Evolutionary conservation across 2,113 vertebrate species (phyloP).

Genomic region (Solea solea): DNA sequence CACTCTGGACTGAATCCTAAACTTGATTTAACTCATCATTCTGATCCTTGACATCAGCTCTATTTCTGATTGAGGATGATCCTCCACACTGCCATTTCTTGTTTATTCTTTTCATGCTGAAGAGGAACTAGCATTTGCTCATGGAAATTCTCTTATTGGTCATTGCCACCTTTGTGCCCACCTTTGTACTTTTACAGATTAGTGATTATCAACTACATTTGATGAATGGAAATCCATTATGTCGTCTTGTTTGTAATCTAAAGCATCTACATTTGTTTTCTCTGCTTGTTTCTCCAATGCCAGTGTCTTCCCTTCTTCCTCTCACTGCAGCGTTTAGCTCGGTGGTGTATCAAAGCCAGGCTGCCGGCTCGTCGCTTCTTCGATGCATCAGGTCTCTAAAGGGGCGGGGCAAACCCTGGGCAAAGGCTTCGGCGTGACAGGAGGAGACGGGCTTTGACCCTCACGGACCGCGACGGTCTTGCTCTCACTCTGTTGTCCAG

Average conservation of each 20-base stretch:
- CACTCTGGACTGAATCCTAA: slow-evolving; percentile 3
- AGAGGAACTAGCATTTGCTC: slow-evolving; percentile 21
- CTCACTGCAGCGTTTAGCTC: slow-evolving; percentile 43
- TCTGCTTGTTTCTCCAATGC: slow-evolving; percentile 30
- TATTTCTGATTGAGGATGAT: neutral
- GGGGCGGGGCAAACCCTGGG: slow-evolving; percentile 42
- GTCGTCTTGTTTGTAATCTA: slow-evolving; percentile 29
- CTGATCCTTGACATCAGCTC: slow-evolving; percentile 21
- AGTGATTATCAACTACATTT: slow-evolving; percentile 25
- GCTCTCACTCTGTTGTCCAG: slow-evolving; percentile 33
- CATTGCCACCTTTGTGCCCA: slow-evolving; percentile 33
- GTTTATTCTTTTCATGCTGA: slow-evolving; percentile 53
- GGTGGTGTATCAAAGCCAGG: slow-evolving; percentile 30
- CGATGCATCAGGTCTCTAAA: slow-evolving; percentile 69
- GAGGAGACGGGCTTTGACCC: slow-evolving; percentile 49
- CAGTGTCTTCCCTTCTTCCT: slow-evolving; percentile 37
- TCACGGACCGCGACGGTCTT: slow-evolving; percentile 27
- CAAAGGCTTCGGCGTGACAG: slow-evolving; percentile 60
- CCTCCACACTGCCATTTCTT: slow-evolving; percentile 4
- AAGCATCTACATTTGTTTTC: neutral
- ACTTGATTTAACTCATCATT: slow-evolving; percentile 7
- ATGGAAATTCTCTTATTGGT: slow-evolving; percentile 4
- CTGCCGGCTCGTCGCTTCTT: slow-evolving; percentile 36
- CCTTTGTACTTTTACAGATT: slow-evolving; percentile 20
- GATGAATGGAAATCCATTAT: neutral